Evolutionary conservation across 2,113 vertebrate genomes (phyloP).

Genomic region (Psilopsiagon aymara): DNA sequence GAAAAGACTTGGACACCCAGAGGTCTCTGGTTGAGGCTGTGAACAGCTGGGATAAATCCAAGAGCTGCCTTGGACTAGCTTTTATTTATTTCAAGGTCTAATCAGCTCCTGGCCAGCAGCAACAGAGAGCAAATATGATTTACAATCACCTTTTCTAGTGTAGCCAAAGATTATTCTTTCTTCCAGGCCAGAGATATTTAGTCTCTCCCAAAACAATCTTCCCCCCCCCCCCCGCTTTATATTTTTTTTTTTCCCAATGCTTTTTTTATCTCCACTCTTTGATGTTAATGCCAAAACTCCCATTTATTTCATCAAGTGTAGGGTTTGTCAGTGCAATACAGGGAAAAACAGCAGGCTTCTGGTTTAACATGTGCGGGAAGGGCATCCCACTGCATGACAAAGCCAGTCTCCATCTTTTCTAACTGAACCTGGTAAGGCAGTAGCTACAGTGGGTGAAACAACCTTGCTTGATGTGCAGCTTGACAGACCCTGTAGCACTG

Average conservation of each 20-base stretch:
- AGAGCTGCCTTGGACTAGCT: not conserved
- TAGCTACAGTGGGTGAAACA: fast-evolving
- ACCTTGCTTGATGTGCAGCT: fast-evolving
- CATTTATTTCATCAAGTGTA: not conserved
- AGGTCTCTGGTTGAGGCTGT: not conserved
- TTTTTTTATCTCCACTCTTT: not conserved
- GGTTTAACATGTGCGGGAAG: fast-evolving
- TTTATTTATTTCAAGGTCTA: slow-evolving; percentile 21
- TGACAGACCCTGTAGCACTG: fast-evolving
- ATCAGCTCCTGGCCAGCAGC: not conserved
- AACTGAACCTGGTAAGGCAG: not conserved
- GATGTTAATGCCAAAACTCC: not conserved
- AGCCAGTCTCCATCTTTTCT: not conserved
- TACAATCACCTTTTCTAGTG: not conserved
- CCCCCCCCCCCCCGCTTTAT: too few species aligned
- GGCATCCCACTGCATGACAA: not conserved
- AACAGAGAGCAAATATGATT: not conserved
- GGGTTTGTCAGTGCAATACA: not conserved
- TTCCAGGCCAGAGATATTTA: not conserved
- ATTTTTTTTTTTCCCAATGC: not conserved
- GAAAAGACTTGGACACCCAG: not conserved
- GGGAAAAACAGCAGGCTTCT: not conserved
- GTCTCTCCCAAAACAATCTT: not conserved
- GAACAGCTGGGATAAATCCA: slow-evolving; percentile 14
- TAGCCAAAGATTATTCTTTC: not conserved